phyloP scores from a whole-genome alignment of 2,113 vertebrate genomes.

The Pedionomus torquatus region DNA sequence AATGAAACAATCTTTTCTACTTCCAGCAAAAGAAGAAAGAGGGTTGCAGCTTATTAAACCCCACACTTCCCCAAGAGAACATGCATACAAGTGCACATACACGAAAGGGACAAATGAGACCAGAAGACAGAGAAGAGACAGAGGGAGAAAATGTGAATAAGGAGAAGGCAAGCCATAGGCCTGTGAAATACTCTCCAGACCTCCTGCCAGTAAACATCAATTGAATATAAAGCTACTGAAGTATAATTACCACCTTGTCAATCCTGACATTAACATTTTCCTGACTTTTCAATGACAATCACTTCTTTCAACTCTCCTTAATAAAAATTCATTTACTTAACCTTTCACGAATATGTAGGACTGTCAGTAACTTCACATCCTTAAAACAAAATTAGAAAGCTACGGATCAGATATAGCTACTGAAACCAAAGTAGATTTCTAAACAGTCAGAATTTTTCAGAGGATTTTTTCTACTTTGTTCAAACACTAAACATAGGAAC shows the following conservation, averaged over 20 bases:
- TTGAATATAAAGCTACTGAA: slow-evolving; percentile 37
- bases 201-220: slow-evolving; percentile 56
- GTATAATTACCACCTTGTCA: slow-evolving; percentile 62
- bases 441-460: background rate
- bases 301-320: slow-evolving; percentile 61
- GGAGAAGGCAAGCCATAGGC: background rate
- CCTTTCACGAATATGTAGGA: background rate
- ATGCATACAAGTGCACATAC: background rate
- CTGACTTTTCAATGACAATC: slow-evolving; percentile 56
- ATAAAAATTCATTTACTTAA: slow-evolving; percentile 68
- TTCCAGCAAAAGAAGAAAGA: background rate
- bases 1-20: slow-evolving; percentile 3
- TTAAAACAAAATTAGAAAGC: background rate
- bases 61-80: background rate
- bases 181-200: slow-evolving; percentile 6
- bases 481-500: background rate
- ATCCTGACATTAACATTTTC: slow-evolving; percentile 56
- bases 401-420: background rate
- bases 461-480: background rate
- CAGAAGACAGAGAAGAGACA: background rate
- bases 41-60: background rate
- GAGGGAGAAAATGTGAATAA: slow-evolving; percentile 1
- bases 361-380: slow-evolving; percentile 35
- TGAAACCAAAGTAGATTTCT: background rate
- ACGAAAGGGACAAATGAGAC: background rate